These are phyloP conservation scores for Cantharis rufa DNA, from an alignment of 2,888 invertebrate species.

Conservation along the genomic window DNA sequence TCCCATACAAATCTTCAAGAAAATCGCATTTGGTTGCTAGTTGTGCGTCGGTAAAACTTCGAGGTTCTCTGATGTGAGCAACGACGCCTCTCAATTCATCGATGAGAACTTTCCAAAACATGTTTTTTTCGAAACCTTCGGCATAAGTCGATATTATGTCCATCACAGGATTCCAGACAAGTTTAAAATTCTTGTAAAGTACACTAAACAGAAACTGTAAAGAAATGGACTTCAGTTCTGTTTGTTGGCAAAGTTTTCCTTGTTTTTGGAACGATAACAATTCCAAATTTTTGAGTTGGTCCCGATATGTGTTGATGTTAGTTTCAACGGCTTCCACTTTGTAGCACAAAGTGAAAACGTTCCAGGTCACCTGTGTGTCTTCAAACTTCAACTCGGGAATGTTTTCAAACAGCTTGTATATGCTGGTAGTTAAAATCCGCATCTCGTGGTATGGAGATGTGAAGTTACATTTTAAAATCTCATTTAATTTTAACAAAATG, in stretches of 20 bases:
- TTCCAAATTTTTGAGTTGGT: conserved; percentile 74
- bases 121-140: conserved; percentile 60
- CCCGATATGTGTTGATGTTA: conserved; percentile 78
- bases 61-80: conserved; percentile 53
- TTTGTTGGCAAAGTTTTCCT: conserved; percentile 58
- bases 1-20: conserved; percentile 44
- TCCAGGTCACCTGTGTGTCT: conserved; percentile 56
- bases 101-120: conserved; percentile 76
- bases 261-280: conserved; percentile 70
- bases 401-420: conserved; percentile 70
- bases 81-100: conserved; percentile 62
- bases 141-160: conserved; percentile 79
- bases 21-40: conserved; percentile 35
- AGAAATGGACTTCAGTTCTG: conserved; percentile 66
- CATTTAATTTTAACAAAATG: conserved; percentile 58
- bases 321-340: conserved; percentile 72
- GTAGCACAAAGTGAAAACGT: conserved; percentile 70
- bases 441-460: conserved; percentile 72
- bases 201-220: conserved; percentile 81
- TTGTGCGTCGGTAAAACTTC: conserved; percentile 27
- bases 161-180: conserved; percentile 84
- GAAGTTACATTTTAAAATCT: conserved; percentile 64
- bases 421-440: conserved; percentile 72
- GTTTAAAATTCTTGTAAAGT: conserved; percentile 83
- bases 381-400: conserved; percentile 58